Evolutionary conservation across 2,888 invertebrate species (phyloP), one percentile per base, ranked within the genome.

Genomic region (Erannis defoliaria): DNA sequence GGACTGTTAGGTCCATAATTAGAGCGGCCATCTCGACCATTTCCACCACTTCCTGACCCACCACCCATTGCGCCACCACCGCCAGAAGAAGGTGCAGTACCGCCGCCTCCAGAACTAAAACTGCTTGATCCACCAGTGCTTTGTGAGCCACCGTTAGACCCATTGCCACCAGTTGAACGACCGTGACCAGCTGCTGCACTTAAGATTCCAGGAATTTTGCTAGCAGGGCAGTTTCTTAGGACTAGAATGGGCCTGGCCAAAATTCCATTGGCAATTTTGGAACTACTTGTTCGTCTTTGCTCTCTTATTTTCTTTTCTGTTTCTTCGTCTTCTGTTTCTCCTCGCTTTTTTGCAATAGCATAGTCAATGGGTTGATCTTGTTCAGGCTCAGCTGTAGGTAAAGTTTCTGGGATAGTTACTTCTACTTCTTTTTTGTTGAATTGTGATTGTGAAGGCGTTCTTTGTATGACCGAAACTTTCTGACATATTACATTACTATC

Each of bases 361-460:
- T 97, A 97, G 81, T 97, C 97, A 64, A 97, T 97, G 0, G 97
- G 97, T 75, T 97, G 97, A 64, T 97, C 97, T 87, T 97, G 96
- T 82, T 96, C 96, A 0, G 96, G 96, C 74, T 95, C 96, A 62
- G 91, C 67, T 42, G 91, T 71, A 5, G 94, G 91, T 64, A 94
- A 74, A 37, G 94, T 89, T 45, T 91, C 74, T 46, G 94, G 94
- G 70, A 94, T 82, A 56, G 88, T 89, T 14, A 94, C 90, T 56
- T 94, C 94, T 37, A 87, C 67, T 69, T 93, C 93, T 77, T 93
- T 93, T 77, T 92, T 92, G 50, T 81, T 88, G 54, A 90, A 92
- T 71, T 93, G 91, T 65, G 93, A 86, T 66, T 92, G 93, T 67
- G 92, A 86, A 23, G 97, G 97, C 55, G 97, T 96, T 85, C 97